Evolutionary conservation across 2,888 invertebrate species (phyloP).

Genomic region (Tryphoninae sp.): DNA sequence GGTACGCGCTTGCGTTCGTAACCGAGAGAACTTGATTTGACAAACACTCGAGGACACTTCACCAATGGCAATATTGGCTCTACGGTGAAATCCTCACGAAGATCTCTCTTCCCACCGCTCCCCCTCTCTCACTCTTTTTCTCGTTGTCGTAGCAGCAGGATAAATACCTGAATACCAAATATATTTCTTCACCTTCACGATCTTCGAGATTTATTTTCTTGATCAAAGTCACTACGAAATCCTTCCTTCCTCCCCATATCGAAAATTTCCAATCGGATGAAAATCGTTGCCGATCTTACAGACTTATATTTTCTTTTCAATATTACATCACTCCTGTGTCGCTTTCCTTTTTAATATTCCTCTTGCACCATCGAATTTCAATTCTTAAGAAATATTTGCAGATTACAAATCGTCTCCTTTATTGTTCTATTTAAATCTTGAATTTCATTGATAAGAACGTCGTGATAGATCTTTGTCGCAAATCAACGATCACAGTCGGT

Average conservation of each 20-base stretch:
- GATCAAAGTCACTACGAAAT: slow-evolving; percentile 33
- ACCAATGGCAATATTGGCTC: slow-evolving; percentile 57
- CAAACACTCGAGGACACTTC: slow-evolving; percentile 57
- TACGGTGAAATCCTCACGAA: slow-evolving; percentile 45
- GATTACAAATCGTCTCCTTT: too few relatives aligned
- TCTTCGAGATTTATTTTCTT: slow-evolving; percentile 28
- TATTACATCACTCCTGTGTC: too few relatives aligned
- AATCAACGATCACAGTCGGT: too few relatives aligned
- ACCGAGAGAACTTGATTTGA: slow-evolving; percentile 27
- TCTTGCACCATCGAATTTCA: too few relatives aligned
- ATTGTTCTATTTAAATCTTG: too few relatives aligned
- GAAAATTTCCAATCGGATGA: background rate
- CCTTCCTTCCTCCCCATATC: slow-evolving; percentile 36
- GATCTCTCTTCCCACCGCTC: background rate
- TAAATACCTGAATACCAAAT: background rate
- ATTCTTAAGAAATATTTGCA: too few relatives aligned
- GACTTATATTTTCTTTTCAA: too few relatives aligned
- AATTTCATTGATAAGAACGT: too few relatives aligned
- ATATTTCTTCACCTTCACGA: slow-evolving; percentile 4
- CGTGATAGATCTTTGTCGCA: too few relatives aligned
- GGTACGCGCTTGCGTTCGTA: background rate
- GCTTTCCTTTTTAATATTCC: too few relatives aligned
- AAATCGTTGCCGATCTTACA: background rate
- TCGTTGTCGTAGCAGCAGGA: background rate
- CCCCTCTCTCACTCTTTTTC: background rate